Evolutionary conservation across 2,113 vertebrate species (phyloP).

Genomic region (Aix galericulata): DNA sequence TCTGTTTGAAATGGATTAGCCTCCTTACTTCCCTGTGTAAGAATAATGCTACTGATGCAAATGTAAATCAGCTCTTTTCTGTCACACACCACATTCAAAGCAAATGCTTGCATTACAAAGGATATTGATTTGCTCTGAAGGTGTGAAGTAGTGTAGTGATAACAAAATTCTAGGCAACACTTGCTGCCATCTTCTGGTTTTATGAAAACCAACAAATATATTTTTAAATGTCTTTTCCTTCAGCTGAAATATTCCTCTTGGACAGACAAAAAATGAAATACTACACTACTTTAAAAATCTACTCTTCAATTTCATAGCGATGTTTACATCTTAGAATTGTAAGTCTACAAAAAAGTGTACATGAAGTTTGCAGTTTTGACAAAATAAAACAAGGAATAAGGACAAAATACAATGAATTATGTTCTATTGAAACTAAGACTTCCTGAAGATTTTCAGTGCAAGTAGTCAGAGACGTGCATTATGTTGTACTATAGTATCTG

Average conservation of each 20-base stretch:
- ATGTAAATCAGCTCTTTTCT: slow-evolving; percentile 44
- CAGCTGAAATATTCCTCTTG: neutral
- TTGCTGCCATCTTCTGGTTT: slow-evolving; percentile 80
- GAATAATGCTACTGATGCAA: slow-evolving; percentile 32
- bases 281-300: neutral
- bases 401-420: neutral
- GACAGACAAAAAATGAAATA: neutral
- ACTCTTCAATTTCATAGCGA: neutral
- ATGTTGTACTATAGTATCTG: neutral
- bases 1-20: slow-evolving; percentile 58
- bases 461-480: neutral
- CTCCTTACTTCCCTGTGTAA: slow-evolving; percentile 3
- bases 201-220: slow-evolving; percentile 22
- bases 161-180: slow-evolving; percentile 8
- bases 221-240: neutral
- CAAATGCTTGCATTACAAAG: slow-evolving; percentile 52
- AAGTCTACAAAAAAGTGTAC: neutral
- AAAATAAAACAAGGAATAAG: neutral
- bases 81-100: slow-evolving; percentile 41
- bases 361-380: neutral
- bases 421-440: neutral
- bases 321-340: neutral
- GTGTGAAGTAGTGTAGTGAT: neutral
- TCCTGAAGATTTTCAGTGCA: neutral
- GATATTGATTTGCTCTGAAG: slow-evolving; percentile 18